Base-by-base conservation (phyloP, 1,140 invertebrate species). In the Ephestia elutella region DNA sequence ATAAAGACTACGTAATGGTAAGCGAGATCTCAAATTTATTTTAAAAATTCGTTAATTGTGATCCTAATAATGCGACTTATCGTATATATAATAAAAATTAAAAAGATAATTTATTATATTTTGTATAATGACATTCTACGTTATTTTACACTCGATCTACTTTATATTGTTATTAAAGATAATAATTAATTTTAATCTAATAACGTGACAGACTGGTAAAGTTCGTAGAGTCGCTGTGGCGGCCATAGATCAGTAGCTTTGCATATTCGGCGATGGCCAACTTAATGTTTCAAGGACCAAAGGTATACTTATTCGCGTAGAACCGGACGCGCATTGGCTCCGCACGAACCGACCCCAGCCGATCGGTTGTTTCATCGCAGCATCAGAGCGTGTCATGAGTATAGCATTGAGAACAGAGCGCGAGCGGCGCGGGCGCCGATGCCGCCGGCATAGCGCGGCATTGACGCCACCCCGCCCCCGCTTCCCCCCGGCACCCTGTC, bases 111-210 rank as follows among this genome's bases (percentile, higher is more conserved):
- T 86, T 87, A 86, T 87, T 85, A 84, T 86, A 86, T 88, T 88
- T 87, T 87, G 79, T 88, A 88, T 86, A 82, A 82, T 77, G 76
- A 85, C 77, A 83, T 88, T 88, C 81, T 86, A 86, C 76, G 76
- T 88, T 87, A 85, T 76, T 88, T 86, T 87, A 86, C 82, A 89
- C 84, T 83, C 65, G 65, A 82, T 80, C 80, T 85, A 86, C 80
- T 86, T 86, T 86, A 84, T 85, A 83, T 86, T 77, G 76, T 87
- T 82, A 81, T 83, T 83, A 85, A 86, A 81, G 78, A 87, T 87
- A 87, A 87, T 88, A 87, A 88, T 87, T 88, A 88, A 86, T 88
- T 88, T 88, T 86, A 88, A 88, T 86, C 82, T 84, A 87, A 87
- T 87, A 87, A 86, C 79, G 82, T 85, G 80, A 87, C 84, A 87